phyloP scores from a whole-genome alignment of 2,797 vertebrate species.

The Scolopax rusticola region DNA sequence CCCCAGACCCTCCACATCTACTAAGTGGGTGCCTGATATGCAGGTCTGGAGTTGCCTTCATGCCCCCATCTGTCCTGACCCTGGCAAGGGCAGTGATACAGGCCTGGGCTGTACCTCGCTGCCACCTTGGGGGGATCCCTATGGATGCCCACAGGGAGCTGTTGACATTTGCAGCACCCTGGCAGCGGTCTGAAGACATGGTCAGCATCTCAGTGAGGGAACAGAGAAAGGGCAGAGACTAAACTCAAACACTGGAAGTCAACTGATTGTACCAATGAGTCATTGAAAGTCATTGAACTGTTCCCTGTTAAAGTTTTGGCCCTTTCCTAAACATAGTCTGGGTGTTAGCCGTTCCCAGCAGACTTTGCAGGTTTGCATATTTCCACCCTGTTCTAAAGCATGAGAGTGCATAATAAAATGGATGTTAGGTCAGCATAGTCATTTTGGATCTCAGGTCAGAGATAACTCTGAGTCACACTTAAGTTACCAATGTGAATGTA shows the following conservation, averaged over 20 bases:
- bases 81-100: too few species aligned
- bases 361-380: not conserved
- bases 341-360: not conserved
- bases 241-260: not conserved
- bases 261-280: not conserved
- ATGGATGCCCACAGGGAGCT: not conserved
- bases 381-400: not conserved
- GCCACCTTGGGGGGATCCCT: not conserved
- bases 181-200: not conserved
- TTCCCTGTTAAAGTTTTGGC: not conserved
- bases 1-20: too few species aligned
- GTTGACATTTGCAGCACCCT: not conserved
- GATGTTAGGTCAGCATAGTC: not conserved
- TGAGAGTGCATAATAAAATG: not conserved
- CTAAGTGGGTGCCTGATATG: rapidly evolving
- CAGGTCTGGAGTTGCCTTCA: rapidly evolving
- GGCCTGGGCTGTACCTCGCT: not conserved
- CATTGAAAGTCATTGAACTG: rapidly evolving
- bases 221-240: not conserved
- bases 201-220: not conserved
- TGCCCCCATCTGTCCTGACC: not conserved
- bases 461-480: not conserved
- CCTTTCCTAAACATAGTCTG: not conserved
- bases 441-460: not conserved
- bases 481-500: not conserved